A percentile compares a stretch with the other conserved stretches of the same genome.
Evolutionary conservation across 2,888 invertebrate genomes (phyloP).

Genomic region (Megastigmus dorsalis): DNA sequence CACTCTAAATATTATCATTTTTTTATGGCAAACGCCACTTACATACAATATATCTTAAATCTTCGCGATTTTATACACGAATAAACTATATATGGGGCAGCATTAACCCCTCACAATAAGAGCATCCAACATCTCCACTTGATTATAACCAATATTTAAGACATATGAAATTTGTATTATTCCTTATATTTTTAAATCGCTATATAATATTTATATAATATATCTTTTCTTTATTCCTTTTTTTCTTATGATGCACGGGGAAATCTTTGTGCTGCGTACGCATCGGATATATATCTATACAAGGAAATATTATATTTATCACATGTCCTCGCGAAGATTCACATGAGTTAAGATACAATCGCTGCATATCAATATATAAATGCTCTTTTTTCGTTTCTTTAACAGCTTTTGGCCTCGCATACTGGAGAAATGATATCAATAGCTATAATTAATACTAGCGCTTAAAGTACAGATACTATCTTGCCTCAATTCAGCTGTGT

Average conservation of each 20-base stretch:
- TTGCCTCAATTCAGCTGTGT: background rate
- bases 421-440: constrained; percentile 20
- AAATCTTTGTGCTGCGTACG: constrained; percentile 40
- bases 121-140: constrained; percentile 38
- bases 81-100: constrained; percentile 50
- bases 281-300: constrained; percentile 36
- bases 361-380: constrained; percentile 40
- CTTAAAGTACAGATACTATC: constrained; percentile 30
- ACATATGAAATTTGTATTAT: constrained; percentile 39
- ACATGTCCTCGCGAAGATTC: constrained; percentile 45
- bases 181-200: constrained; percentile 13
- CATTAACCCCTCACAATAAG: constrained; percentile 32
- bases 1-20: constrained; percentile 34
- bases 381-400: constrained; percentile 36
- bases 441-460: constrained; percentile 24
- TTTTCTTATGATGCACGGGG: constrained; percentile 37
- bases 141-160: constrained; percentile 30
- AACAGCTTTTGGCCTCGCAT: constrained; percentile 17
- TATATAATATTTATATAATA: constrained; percentile 48
- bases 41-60: constrained; percentile 30
- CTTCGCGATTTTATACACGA: constrained; percentile 42
- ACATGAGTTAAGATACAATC: constrained; percentile 36
- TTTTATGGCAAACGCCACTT: constrained; percentile 35
- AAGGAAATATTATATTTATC: constrained; percentile 50
- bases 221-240: constrained; percentile 14